A percentile compares a stretch with the other conserved stretches of the same genome.
These are phyloP conservation scores for Xanthorhoe spadicearia DNA, from an alignment of 2,888 invertebrate genomes.

Conservation along the genomic window DNA sequence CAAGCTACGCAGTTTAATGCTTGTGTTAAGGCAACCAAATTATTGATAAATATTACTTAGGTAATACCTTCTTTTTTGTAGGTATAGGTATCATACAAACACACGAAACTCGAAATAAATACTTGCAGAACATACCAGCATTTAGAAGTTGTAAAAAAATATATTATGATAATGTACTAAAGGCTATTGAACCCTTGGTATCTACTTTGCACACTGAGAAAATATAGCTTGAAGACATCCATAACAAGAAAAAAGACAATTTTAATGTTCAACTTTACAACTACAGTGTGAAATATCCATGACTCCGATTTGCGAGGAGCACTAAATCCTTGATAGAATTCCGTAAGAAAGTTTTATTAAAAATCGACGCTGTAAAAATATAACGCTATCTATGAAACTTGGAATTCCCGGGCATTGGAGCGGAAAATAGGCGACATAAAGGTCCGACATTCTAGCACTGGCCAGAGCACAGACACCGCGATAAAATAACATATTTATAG, in stretches of 20 bases:
- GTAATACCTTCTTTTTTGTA: too few relatives aligned
- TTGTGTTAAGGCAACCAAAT: too few relatives aligned
- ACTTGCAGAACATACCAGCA: neutral
- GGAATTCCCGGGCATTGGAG: slow-evolving; percentile 74
- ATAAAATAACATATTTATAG: slow-evolving; percentile 65
- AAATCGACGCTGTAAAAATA: slow-evolving; percentile 71
- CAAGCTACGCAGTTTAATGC: too few relatives aligned
- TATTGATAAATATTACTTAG: too few relatives aligned
- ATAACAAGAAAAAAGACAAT: neutral
- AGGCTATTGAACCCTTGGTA: too few relatives aligned
- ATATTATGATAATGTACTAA: neutral
- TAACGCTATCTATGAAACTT: slow-evolving; percentile 65
- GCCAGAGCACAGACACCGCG: slow-evolving; percentile 66
- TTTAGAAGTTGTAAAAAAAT: too few relatives aligned
- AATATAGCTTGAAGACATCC: neutral
- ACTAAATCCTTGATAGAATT: slow-evolving; percentile 29
- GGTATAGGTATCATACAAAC: too few relatives aligned
- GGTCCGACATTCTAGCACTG: slow-evolving; percentile 73
- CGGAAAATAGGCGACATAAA: slow-evolving; percentile 83
- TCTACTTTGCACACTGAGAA: neutral
- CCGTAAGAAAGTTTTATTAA: slow-evolving; percentile 52
- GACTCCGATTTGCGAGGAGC: slow-evolving; percentile 11
- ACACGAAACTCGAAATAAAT: too few relatives aligned
- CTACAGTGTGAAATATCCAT: neutral
- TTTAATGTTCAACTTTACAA: neutral